These are phyloP conservation scores for Halichondria panicea DNA, from an alignment of 37 sponge, comb jelly and placozoan species.

Conservation along the genomic window DNA sequence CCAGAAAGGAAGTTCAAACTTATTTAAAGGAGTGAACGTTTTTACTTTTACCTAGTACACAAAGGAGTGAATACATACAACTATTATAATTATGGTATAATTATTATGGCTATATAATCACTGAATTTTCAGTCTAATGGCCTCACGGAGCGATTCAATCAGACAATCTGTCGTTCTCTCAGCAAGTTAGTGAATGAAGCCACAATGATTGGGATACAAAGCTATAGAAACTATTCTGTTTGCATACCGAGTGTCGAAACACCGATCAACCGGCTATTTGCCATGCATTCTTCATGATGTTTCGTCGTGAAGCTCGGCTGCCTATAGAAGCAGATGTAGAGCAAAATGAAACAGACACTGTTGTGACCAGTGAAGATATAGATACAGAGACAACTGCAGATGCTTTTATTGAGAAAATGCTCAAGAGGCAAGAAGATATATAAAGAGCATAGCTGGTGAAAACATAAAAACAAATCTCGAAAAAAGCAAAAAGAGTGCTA, in stretches of 20 bases:
- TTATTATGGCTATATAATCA: no score
- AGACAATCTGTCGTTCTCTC: constrained; percentile 20
- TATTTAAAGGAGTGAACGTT: no score
- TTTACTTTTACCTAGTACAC: no score
- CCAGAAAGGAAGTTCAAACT: no score
- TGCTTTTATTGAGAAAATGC: neutral
- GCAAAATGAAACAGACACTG: neutral
- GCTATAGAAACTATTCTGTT: constrained; percentile 35
- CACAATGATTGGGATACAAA: constrained; percentile 46
- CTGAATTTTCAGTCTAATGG: constrained; percentile 47
- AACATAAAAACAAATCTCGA: constrained; percentile 3
- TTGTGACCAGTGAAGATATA: no score
- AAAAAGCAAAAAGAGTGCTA: constrained; percentile 18
- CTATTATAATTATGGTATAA: neutral
- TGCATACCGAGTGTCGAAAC: constrained; percentile 33
- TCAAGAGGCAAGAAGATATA: neutral
- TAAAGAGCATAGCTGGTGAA: neutral
- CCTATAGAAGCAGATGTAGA: constrained; percentile 15
- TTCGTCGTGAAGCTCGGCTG: constrained; percentile 2
- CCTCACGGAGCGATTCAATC: constrained; percentile 42
- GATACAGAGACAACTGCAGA: neutral
- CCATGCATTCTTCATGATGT: constrained; percentile 36
- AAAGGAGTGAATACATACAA: neutral
- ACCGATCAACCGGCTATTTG: constrained; percentile 26
- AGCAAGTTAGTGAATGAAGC: constrained; percentile 32